A percentile compares a stretch with the other conserved stretches of the same genome.
These are phyloP conservation scores for Drosophila mercatorum DNA, from an alignment of 2,888 invertebrate species.

Conservation along the genomic window DNA sequence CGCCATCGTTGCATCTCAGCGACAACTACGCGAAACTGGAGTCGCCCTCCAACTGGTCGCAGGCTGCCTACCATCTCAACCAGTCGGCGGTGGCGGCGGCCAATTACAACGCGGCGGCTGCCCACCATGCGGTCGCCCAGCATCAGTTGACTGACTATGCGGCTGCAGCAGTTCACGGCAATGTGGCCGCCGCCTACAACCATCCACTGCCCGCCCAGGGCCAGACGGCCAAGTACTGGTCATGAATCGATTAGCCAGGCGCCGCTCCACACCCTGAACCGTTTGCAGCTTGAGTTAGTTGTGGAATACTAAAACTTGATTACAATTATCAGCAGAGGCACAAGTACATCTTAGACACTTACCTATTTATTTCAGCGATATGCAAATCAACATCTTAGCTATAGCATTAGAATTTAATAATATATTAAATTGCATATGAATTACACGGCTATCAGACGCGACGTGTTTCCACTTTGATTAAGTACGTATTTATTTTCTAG, in stretches of 20 bases:
- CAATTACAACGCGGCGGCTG: constrained; percentile 82
- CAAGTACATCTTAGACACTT: constrained; percentile 45
- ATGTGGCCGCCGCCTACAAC: constrained; percentile 81
- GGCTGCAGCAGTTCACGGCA: constrained; percentile 80
- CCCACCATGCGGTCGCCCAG: constrained; percentile 77
- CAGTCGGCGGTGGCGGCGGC: constrained; percentile 82
- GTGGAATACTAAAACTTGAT: constrained; percentile 17
- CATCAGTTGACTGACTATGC: constrained; percentile 82
- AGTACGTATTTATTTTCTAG: constrained; percentile 37
- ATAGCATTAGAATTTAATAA: constrained; percentile 43
- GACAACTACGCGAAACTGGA: constrained; percentile 84
- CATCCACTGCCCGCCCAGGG: constrained; percentile 82
- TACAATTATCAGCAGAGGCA: constrained; percentile 56
- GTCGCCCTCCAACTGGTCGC: constrained; percentile 83
- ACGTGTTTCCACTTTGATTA: constrained; percentile 29
- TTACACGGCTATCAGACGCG: constrained; percentile 64
- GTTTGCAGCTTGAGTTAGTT: constrained; percentile 10
- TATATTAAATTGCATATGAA: constrained; percentile 42
- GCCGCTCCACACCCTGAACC: not conserved
- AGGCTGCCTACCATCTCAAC: constrained; percentile 83
- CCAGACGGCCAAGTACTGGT: constrained; percentile 83
- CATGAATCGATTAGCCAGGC: constrained; percentile 57
- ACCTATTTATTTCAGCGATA: constrained; percentile 47
- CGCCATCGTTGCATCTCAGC: constrained; percentile 82
- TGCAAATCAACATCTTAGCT: constrained; percentile 58